Evolutionary conservation across 35 echinoderm and acorn worm species (phyloP), one percentile per base, ranked within the genome.

Genomic region (Diadema setosum): DNA sequence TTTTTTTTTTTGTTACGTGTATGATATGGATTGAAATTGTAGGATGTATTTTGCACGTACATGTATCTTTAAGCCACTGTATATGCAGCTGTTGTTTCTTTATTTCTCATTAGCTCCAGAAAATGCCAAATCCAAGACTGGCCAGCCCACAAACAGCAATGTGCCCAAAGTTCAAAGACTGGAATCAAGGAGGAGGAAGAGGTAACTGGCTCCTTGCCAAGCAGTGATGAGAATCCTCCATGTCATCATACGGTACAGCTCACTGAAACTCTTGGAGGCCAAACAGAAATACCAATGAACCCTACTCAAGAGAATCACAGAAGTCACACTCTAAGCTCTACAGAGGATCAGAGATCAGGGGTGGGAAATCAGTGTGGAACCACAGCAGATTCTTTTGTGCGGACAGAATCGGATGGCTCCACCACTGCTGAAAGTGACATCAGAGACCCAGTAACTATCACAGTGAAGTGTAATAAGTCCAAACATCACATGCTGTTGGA

Each of bases 81-180:
- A 40, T 21, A 15, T 75, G 27, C 20, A 27, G 27, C 5, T 20
- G n/a, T 0, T 18, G 29, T 30, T 29, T 75, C 30, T 35, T 84
- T 84, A 84, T 3, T 30, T 41, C 20, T 33, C 3, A 16, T 46
- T 90, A 97, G 95, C 80, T 93, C 95, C 41, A 93, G 91, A 61
- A 26, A 83, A 70, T 97, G 95, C 48, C 95, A 97, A 80, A 90
- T 97, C 25, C 81, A 87, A 48, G 91, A 97, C 39, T 97, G 95
- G 95, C 34, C 90, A 48, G 16, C 39, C 42, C 95, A 97, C 58
- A 86, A 87, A 61, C 40, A 34, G 3, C 5, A 59, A n/a, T n/a
- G 29, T 92, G 90, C 45, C 18, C 40, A 18, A n/a, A 12, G 5
- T 34, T n/a, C 12, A 67, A 34, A 83, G 55, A 31, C 25, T 17